These are phyloP conservation scores for Barbus barbus DNA, from an alignment of 2,113 vertebrate species.

Conservation along the genomic window DNA sequence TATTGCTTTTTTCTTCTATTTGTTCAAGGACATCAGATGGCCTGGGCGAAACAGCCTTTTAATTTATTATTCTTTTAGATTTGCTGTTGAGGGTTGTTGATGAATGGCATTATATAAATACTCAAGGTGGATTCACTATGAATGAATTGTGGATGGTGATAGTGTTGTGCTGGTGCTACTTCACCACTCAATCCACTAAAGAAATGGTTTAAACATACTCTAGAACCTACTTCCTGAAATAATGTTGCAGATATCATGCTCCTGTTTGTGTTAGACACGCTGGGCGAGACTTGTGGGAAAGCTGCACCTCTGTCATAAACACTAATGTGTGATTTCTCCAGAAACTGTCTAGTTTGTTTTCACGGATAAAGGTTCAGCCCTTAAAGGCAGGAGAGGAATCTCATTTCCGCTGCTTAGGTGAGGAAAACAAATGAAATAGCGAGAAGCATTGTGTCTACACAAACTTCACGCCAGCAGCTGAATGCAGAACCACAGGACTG, in stretches of 20 bases:
- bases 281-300: conserved; percentile 43
- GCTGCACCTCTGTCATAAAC: conserved; percentile 53
- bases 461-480: conserved; percentile 25
- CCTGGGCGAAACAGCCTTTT: not conserved
- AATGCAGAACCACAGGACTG: conserved; percentile 65
- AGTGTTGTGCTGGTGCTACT: not conserved
- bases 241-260: not conserved
- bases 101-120: not conserved
- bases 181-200: not conserved
- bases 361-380: conserved; percentile 52
- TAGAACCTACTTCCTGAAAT: not conserved
- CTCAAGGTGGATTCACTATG: not conserved
- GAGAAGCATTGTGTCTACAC: conserved; percentile 60
- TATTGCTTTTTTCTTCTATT: conserved; percentile 60
- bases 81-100: conserved; percentile 20
- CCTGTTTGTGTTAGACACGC: not conserved
- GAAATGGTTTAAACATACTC: not conserved
- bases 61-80: conserved; percentile 43
- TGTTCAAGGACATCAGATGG: conserved; percentile 50
- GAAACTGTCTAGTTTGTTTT: conserved; percentile 56
- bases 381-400: conserved; percentile 64
- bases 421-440: conserved; percentile 63
- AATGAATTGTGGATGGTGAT: not conserved
- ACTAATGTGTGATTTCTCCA: conserved; percentile 57
- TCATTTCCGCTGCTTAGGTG: conserved; percentile 59